phyloP scores from a whole-genome alignment of 2,113 vertebrate species.

The Balaeniceps rex region DNA sequence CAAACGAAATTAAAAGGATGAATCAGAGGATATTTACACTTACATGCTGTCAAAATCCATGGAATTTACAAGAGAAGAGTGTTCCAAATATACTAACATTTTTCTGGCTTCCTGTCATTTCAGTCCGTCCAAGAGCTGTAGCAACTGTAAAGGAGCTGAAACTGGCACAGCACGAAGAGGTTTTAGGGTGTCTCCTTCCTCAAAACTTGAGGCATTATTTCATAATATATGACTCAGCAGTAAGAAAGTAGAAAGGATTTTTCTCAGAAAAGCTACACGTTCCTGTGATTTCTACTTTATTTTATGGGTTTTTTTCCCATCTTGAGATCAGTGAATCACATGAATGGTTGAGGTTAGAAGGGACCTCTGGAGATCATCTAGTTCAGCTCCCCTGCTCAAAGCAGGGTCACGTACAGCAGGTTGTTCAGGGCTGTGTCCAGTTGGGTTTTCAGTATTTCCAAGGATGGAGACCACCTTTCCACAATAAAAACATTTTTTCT shows the following conservation, averaged over 20 bases:
- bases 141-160: slow-evolving; percentile 22
- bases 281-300: not conserved
- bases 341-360: not conserved
- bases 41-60: not conserved
- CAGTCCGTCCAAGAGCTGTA: not conserved
- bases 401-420: not conserved
- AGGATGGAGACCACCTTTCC: not conserved
- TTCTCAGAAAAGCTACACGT: not conserved
- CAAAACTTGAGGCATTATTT: slow-evolving; percentile 9
- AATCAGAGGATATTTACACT: slow-evolving; percentile 32
- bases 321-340: not conserved
- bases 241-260: not conserved
- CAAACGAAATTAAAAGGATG: not conserved
- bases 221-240: not conserved
- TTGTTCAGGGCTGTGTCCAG: not conserved
- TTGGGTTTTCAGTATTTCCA: not conserved
- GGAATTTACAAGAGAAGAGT: slow-evolving; percentile 21
- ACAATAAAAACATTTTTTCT: not conserved
- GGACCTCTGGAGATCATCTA: not conserved
- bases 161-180: not conserved
- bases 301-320: not conserved
- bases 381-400: not conserved
- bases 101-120: slow-evolving; percentile 40
- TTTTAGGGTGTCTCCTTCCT: slow-evolving; percentile 8
- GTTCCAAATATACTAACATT: slow-evolving; percentile 20